Evolutionary conservation across 2,888 invertebrate genomes (phyloP), one percentile per base, ranked within the genome.

Genomic region (Sympetrum striolatum): DNA sequence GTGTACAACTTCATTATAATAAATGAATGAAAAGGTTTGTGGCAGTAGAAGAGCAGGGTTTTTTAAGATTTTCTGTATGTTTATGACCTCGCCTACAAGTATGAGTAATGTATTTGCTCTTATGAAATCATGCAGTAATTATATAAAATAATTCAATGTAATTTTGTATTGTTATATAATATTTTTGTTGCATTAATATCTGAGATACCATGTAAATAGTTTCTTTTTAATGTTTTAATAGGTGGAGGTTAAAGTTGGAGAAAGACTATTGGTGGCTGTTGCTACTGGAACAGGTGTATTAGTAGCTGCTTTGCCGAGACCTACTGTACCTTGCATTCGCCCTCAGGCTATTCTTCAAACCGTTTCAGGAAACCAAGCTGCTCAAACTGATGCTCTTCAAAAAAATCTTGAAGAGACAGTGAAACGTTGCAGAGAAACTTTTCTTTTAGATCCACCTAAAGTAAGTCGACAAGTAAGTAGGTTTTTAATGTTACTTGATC

Each of bases 201-300:
- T 44, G 44, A 44, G 44, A 10, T 44, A 8, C 44, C 44, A 10
- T 44, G 10, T 44, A 10, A 2, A 22, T n/a, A n/a, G 1, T 64
- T n/a, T n/a, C 2, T 64, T 73, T 31, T 12, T 31, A 31, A 44
- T 44, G 44, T 44, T 3, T 25, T 73, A 73, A 31, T 91, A 95
- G 93, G 96, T 97, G 0, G 96, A 97, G 93, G 95, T 98, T 80
- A 95, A 98, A 0, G 96, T 99, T 90, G 98, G 99, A 4, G 98
- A 98, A 93, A 96, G 97, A 90, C 96, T 98, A 93, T 96, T 99
- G 90, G 96, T 98, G 92, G 97, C 98, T 10, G 96, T 98, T 91
- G 99, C 98, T 0, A 97, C 97, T 5, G 98, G 98, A 0, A 98
- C 98, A 0, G 99, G 98, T 0, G 95, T 97, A 14, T 97, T 96